Evolutionary conservation across 2,113 vertebrate species (phyloP).

Genomic region (Notiomystis cincta): DNA sequence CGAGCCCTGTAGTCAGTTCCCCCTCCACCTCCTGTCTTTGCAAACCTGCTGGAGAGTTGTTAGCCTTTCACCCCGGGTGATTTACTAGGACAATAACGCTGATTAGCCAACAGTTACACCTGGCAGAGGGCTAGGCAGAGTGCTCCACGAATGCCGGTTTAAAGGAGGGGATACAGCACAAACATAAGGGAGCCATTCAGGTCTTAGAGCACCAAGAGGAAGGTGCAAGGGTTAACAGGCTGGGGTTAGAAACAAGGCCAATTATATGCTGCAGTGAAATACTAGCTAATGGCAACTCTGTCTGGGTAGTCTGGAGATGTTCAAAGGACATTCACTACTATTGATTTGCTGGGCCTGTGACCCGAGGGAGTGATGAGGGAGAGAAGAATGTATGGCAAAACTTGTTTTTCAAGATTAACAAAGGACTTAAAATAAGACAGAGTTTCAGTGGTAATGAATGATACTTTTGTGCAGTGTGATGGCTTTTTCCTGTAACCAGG

Average conservation of each 20-base stretch:
- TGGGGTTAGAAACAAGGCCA: background rate
- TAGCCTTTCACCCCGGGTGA: background rate
- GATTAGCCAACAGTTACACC: background rate
- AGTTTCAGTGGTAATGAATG: background rate
- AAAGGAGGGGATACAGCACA: background rate
- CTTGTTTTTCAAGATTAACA: background rate
- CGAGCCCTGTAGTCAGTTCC: background rate
- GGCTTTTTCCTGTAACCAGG: background rate
- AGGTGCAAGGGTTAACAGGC: background rate
- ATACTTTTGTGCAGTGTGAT: background rate
- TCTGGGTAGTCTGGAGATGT: background rate
- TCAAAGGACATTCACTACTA: background rate
- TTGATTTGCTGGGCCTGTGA: background rate
- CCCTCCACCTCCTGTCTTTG: background rate
- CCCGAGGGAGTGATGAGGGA: background rate
- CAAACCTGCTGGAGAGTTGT: background rate
- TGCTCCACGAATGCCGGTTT: background rate
- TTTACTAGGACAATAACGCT: background rate
- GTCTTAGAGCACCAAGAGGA: background rate
- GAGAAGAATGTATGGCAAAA: background rate
- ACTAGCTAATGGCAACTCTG: background rate
- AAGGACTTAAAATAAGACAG: background rate
- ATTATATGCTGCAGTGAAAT: background rate
- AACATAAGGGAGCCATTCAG: background rate
- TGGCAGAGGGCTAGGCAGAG: background rate